Percentiles rank a stretch among this genome's conserved stretches.
phyloP scores from a whole-genome alignment of 2,797 vertebrate genomes.

The Limnodromus scolopaceus region DNA sequence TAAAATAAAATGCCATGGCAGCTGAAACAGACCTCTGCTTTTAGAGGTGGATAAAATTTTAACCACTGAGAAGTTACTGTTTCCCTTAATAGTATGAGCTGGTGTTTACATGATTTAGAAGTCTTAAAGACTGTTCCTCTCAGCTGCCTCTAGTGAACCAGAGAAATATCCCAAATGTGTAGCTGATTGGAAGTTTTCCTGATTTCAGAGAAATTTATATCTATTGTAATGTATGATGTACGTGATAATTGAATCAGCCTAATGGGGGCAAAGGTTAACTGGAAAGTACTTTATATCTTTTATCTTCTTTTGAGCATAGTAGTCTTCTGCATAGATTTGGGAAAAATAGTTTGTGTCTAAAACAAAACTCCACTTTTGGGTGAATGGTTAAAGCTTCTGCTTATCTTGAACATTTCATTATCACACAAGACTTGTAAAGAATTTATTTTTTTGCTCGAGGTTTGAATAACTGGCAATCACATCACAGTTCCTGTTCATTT shows the following conservation, averaged over 20 bases:
- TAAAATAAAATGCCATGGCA: neutral
- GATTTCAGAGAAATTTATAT: neutral
- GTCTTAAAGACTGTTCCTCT: neutral
- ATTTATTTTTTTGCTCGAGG: fast-evolving
- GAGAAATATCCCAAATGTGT: neutral
- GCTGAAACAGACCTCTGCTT: neutral
- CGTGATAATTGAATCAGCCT: neutral
- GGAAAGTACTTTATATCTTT: neutral
- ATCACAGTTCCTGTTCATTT: neutral
- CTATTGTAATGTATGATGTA: fast-evolving
- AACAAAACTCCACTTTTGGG: neutral
- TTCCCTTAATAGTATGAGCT: neutral
- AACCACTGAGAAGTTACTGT: neutral
- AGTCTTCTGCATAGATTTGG: fast-evolving
- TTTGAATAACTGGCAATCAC: neutral
- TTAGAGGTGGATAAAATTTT: neutral
- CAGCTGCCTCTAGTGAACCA: neutral
- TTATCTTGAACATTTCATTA: neutral
- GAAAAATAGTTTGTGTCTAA: neutral
- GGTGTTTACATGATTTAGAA: neutral
- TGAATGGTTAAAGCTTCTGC: neutral
- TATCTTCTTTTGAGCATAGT: neutral
- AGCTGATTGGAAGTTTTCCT: neutral
- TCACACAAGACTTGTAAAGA: neutral
- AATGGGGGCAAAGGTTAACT: neutral